A percentile compares a stretch with the other conserved stretches of the same genome.
phyloP scores from a whole-genome alignment of 2,888 invertebrate genomes.

The Dynastes hyllus region DNA sequence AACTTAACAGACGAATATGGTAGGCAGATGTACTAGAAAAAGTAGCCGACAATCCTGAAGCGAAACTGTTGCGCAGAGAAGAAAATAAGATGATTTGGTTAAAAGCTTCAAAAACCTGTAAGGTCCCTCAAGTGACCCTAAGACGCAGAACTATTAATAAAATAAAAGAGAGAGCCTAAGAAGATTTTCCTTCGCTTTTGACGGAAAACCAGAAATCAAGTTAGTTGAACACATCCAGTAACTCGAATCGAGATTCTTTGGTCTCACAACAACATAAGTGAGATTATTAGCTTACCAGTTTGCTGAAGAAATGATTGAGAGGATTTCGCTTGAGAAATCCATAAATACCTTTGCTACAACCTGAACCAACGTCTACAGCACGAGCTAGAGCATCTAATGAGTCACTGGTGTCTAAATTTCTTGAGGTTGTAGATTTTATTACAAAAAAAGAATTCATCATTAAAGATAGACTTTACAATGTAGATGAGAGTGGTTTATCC shows the following conservation, averaged over 20 bases:
- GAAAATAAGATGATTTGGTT: background rate
- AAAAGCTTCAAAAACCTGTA: background rate
- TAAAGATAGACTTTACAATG: no score
- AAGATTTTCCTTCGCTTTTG: background rate
- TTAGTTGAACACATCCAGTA: background rate
- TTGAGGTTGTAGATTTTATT: no score
- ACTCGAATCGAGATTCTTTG: conserved; percentile 9
- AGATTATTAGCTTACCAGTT: conserved; percentile 5
- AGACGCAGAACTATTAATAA: background rate
- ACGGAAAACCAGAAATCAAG: background rate
- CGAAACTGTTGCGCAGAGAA: background rate
- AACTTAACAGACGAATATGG: background rate
- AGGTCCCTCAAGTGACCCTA: background rate
- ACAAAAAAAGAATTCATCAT: no score
- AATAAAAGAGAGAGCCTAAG: background rate
- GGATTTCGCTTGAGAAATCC: background rate
- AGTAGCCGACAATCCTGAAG: background rate
- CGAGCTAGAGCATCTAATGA: no score
- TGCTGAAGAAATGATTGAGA: background rate
- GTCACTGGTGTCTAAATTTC: no score
- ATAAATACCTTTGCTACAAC: no score
- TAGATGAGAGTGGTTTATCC: no score
- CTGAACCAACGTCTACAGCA: no score
- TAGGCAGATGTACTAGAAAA: background rate
- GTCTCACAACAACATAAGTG: background rate